Conservation (phyloP, 2,113 vertebrate genomes). For the Synchiropus splendidus region DNA sequence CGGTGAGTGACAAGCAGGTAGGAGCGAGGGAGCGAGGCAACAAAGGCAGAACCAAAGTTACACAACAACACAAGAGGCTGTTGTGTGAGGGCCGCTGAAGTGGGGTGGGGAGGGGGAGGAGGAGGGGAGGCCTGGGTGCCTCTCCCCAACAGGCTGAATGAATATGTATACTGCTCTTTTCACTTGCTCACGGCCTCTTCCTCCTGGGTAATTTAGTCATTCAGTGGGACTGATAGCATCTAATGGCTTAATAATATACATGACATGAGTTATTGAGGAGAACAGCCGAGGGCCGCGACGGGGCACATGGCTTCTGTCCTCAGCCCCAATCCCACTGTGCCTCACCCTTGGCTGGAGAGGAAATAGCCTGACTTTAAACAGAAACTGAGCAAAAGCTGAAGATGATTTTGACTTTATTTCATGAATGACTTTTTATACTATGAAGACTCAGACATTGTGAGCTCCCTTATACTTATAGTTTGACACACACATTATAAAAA, state of each 20-base stretch:
- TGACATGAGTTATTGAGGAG: conserved; percentile 38
- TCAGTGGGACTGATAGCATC: conserved; percentile 54
- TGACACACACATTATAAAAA: too few relatives aligned
- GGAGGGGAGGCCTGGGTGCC: conserved; percentile 8
- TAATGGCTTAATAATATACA: conserved; percentile 66
- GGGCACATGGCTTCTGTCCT: conserved; percentile 29
- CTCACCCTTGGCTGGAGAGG: conserved; percentile 23
- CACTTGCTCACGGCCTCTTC: conserved; percentile 37
- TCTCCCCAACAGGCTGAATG: conserved; percentile 37
- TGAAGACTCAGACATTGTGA: too few relatives aligned
- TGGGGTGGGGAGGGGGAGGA: conserved; percentile 19
- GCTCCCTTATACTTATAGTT: too few relatives aligned
- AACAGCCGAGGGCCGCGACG: conserved; percentile 7
- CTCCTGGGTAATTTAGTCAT: conserved; percentile 60
- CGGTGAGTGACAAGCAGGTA: conserved; percentile 45
- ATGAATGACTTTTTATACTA: too few relatives aligned
- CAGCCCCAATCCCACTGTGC: neutral
- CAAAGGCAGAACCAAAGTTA: neutral
- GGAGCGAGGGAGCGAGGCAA: conserved; percentile 8
- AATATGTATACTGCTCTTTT: conserved; percentile 55
- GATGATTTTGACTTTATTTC: too few relatives aligned
- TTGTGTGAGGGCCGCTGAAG: conserved; percentile 52
- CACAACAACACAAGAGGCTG: conserved; percentile 51
- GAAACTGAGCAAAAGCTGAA: too few relatives aligned
- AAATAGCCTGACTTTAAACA: too few relatives aligned